Evolutionary conservation across 2,113 vertebrate genomes (phyloP).

Genomic region (rat (Rattus norvegicus)): DNA sequence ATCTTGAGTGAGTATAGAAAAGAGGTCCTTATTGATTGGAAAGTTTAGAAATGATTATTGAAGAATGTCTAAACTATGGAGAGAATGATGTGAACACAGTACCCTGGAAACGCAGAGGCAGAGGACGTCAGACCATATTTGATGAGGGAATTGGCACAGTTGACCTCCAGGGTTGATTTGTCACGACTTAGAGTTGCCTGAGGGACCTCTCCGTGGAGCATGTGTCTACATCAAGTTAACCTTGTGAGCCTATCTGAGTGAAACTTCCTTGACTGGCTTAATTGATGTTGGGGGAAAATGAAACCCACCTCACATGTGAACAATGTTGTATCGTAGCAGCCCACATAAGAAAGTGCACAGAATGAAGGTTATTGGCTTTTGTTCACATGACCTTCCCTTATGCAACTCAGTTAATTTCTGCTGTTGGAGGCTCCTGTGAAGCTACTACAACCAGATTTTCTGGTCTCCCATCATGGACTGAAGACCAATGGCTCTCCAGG

Average conservation of each 20-base stretch:
- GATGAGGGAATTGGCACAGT: background rate
- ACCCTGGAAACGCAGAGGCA: background rate
- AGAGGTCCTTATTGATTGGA: background rate
- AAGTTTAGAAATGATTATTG: background rate
- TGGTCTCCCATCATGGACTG: background rate
- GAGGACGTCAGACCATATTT: fast-evolving
- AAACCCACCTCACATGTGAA: too few relatives aligned
- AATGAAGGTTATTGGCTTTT: background rate
- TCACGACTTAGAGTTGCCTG: background rate
- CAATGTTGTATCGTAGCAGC: background rate
- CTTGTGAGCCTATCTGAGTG: background rate
- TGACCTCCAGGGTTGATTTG: background rate
- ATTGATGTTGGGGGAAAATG: background rate
- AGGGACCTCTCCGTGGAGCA: background rate
- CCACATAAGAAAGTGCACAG: background rate
- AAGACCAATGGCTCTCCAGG: background rate
- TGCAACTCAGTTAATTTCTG: background rate
- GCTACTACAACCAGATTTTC: background rate
- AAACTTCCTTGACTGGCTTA: background rate
- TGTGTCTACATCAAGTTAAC: background rate
- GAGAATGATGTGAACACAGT: background rate
- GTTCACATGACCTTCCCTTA: background rate
- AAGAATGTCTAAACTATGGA: background rate
- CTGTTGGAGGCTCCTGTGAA: background rate
- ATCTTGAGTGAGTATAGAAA: background rate